Conservation (phyloP, 2,797 vertebrate species). For the Tragopan temminckii region DNA sequence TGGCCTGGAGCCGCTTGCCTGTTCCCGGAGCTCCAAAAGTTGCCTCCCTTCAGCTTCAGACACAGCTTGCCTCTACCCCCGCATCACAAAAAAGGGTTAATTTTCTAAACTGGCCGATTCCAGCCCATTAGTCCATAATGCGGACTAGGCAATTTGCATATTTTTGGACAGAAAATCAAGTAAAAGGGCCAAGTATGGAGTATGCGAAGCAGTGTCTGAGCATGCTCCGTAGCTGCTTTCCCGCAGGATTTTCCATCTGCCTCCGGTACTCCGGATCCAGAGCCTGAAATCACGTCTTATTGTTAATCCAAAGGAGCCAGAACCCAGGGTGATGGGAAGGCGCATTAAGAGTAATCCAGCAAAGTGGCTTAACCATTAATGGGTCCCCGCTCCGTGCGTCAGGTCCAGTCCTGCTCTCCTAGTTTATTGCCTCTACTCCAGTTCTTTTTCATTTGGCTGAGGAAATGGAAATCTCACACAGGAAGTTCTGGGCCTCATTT, state of each 20-base stretch:
- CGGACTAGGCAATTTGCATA: constrained; percentile 75
- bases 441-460: constrained; percentile 77
- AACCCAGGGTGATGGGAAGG: constrained; percentile 71
- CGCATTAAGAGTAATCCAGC: constrained; percentile 69
- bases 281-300: constrained; percentile 69
- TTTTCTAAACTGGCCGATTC: constrained; percentile 53
- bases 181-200: constrained; percentile 64
- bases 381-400: constrained; percentile 63
- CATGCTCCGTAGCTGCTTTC: constrained; percentile 63
- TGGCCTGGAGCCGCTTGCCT: not conserved
- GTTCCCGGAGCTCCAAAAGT: constrained; percentile 3
- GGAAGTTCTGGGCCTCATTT: constrained; percentile 84
- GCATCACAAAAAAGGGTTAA: constrained; percentile 62
- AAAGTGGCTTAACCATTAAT: constrained; percentile 73
- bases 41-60: not conserved
- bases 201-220: constrained; percentile 70
- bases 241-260: constrained; percentile 70
- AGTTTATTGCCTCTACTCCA: constrained; percentile 69
- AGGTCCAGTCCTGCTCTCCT: constrained; percentile 69
- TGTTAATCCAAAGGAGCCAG: constrained; percentile 75
- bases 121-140: constrained; percentile 75
- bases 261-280: constrained; percentile 69
- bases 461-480: constrained; percentile 85
- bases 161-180: constrained; percentile 73
- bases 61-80: not conserved